Percentiles rank a stretch among this genome's conserved stretches.
Conservation (phyloP, 2,113 vertebrate genomes). For the Proteles cristata region DNA sequence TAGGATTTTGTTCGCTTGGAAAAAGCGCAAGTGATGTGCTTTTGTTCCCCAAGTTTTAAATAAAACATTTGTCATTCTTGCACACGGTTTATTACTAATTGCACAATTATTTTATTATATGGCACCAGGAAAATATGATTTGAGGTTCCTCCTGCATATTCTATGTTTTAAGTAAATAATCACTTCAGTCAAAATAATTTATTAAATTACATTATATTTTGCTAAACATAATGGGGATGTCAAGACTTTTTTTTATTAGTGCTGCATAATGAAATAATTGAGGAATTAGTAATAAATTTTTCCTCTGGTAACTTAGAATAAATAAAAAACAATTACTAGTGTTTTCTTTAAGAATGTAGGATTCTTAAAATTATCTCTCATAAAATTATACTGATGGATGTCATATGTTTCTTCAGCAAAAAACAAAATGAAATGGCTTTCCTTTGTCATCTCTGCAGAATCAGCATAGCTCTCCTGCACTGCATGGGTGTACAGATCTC, state of each 20-base stretch:
- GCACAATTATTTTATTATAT: conserved; percentile 77
- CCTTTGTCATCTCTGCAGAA: conserved; percentile 30
- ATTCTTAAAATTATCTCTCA: conserved; percentile 66
- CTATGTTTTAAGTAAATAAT: conserved; percentile 80
- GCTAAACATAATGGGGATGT: conserved; percentile 66
- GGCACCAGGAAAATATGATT: conserved; percentile 71
- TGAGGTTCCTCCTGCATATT: conserved; percentile 69
- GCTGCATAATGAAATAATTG: conserved; percentile 76
- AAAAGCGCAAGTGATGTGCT: conserved; percentile 66
- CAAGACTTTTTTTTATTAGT: conserved; percentile 76
- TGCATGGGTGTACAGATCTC: not conserved
- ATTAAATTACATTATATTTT: conserved; percentile 73
- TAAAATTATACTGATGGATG: conserved; percentile 69
- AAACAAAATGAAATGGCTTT: conserved; percentile 39
- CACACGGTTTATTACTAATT: conserved; percentile 77
- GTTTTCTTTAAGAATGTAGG: conserved; percentile 65
- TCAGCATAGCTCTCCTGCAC: not conserved
- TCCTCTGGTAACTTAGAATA: conserved; percentile 70
- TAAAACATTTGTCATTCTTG: conserved; percentile 76
- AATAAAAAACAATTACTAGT: conserved; percentile 70
- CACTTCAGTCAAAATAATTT: conserved; percentile 75
- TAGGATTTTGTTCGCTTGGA: conserved; percentile 61
- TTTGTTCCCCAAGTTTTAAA: conserved; percentile 74
- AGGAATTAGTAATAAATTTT: conserved; percentile 76
- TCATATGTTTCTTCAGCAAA: conserved; percentile 55